phyloP scores from a whole-genome alignment of 1,140 invertebrate species.

The Drosophila malerkotliana region DNA sequence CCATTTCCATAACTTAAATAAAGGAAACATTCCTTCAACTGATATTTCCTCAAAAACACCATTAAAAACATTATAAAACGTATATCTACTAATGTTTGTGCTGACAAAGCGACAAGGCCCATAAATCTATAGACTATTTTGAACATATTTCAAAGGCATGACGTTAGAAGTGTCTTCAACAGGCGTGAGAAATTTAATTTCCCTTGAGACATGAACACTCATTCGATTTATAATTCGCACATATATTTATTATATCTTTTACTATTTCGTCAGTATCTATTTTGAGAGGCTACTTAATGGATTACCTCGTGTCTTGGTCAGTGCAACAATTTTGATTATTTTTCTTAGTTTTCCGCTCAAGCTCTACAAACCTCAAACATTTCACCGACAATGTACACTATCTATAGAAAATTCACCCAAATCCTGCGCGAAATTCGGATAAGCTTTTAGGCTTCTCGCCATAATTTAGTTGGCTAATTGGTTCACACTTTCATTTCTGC shows the following conservation, averaged over 20 bases:
- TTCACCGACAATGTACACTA: constrained; percentile 11
- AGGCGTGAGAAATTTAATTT: constrained; percentile 4
- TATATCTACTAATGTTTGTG: constrained; percentile 13
- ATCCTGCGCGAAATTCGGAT: constrained; percentile 34
- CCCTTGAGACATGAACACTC: not conserved
- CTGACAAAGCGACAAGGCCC: constrained; percentile 21
- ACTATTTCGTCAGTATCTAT: constrained; percentile 63
- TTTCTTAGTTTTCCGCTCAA: constrained; percentile 13
- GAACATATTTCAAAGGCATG: constrained; percentile 7
- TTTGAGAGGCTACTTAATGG: constrained; percentile 28
- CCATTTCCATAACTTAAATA: not conserved
- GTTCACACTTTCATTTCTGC: constrained; percentile 57
- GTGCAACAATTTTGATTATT: constrained; percentile 17
- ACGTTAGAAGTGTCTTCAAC: not conserved
- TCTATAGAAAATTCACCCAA: not conserved
- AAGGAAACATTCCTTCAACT: not conserved
- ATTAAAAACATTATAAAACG: constrained; percentile 7
- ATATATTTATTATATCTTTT: not conserved
- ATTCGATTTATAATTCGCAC: constrained; percentile 1
- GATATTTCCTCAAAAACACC: not conserved
- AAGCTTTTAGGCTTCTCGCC: constrained; percentile 47
- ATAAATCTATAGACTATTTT: constrained; percentile 20
- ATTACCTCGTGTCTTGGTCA: constrained; percentile 6
- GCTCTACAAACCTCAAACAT: constrained; percentile 35
- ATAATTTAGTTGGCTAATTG: constrained; percentile 75